phyloP scores from a whole-genome alignment of 2,888 invertebrate genomes.

The Ferdinandea cuprea region DNA sequence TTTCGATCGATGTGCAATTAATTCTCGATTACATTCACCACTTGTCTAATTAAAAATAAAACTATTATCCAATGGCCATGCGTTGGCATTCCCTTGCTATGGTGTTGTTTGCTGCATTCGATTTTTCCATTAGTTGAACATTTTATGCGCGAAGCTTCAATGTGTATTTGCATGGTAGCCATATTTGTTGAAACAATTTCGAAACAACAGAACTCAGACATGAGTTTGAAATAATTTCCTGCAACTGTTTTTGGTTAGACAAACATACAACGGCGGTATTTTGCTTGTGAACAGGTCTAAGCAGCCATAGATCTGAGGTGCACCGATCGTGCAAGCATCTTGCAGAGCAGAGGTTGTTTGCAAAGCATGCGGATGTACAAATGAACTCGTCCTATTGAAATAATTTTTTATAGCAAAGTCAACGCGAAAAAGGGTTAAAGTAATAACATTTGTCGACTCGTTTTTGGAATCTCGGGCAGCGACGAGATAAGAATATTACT shows the following conservation, averaged over 20 bases:
- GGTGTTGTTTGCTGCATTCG: constrained; percentile 31
- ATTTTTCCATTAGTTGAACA: constrained; percentile 63
- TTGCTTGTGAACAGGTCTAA: background rate
- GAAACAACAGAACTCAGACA: constrained; percentile 49
- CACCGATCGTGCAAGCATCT: background rate
- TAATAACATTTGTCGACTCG: no score
- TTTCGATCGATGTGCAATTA: constrained; percentile 75
- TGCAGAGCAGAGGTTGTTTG: background rate
- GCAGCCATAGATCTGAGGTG: background rate
- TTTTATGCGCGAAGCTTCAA: constrained; percentile 34
- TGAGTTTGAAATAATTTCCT: constrained; percentile 59
- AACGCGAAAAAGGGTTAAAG: background rate
- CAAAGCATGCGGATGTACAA: background rate
- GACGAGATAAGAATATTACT: no score
- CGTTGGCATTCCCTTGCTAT: constrained; percentile 36
- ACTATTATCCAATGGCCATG: constrained; percentile 53
- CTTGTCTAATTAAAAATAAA: constrained; percentile 74
- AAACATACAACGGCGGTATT: constrained; percentile 37
- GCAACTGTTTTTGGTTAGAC: constrained; percentile 65
- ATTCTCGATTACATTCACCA: constrained; percentile 74
- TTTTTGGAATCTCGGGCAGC: no score
- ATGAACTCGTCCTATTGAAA: background rate
- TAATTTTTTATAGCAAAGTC: no score
- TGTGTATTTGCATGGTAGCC: constrained; percentile 65
- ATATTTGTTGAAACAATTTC: constrained; percentile 65